Evolutionary conservation across 2,113 vertebrate species (phyloP).

Genomic region (Pantherophis guttatus): DNA sequence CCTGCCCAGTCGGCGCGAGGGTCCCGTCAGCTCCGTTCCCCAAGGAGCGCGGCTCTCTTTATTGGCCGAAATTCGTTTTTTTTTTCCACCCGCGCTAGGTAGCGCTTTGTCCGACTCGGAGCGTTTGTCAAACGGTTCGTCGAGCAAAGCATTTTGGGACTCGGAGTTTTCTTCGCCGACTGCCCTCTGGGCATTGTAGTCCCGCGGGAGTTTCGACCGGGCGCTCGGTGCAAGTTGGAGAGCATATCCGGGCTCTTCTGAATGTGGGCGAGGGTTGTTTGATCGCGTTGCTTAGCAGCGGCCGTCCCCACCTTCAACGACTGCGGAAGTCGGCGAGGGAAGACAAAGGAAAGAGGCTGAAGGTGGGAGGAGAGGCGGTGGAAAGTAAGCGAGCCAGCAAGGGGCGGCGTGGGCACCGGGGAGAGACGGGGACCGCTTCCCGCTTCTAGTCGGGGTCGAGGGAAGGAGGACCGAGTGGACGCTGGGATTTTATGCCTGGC

Average conservation of each 20-base stretch:
- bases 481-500: background rate
- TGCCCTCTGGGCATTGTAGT: background rate
- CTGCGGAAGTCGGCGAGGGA: background rate
- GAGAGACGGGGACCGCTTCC: background rate
- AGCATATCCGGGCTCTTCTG: background rate
- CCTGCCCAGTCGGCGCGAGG: background rate
- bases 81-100: background rate
- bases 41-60: background rate
- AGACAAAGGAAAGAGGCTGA: background rate
- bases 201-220: background rate
- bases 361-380: background rate
- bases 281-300: slow-evolving; percentile 56
- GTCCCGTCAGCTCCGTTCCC: too few species aligned
- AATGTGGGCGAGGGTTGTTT: background rate
- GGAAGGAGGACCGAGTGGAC: background rate
- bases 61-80: background rate
- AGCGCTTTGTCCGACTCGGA: background rate
- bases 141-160: background rate
- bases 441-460: background rate
- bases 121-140: background rate
- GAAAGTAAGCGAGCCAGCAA: too few species aligned
- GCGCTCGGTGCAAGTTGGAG: background rate
- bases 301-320: background rate
- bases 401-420: too few species aligned
- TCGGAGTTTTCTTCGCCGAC: fast-evolving